These are phyloP conservation scores for Caenorhabditis afra DNA, from an alignment of 2,888 invertebrate genomes.

Conservation along the genomic window DNA sequence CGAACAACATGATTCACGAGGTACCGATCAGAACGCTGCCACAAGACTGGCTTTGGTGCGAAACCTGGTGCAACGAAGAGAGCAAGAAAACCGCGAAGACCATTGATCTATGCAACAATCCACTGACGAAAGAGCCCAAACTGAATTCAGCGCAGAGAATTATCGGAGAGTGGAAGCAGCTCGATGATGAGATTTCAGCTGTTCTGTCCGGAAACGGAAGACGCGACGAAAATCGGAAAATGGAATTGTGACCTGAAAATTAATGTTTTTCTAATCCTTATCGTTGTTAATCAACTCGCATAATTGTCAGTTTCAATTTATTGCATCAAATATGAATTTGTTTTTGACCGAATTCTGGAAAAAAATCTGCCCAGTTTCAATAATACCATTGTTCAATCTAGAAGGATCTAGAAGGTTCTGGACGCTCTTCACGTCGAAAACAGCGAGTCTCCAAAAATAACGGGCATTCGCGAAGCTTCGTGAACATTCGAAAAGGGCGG, in stretches of 20 bases:
- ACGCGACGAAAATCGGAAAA: background rate
- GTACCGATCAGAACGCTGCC: slow-evolving; percentile 96
- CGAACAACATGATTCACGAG: slow-evolving; percentile 99
- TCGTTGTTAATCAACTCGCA: too few relatives aligned
- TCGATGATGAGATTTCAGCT: slow-evolving; percentile 89
- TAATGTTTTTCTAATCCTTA: too few relatives aligned
- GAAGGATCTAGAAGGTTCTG: background rate
- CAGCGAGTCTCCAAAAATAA: background rate
- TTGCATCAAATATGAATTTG: too few relatives aligned
- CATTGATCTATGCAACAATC: slow-evolving; percentile 99
- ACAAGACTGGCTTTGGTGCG: slow-evolving; percentile 99
- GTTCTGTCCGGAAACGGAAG: slow-evolving; percentile 10
- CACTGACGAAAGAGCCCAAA: slow-evolving; percentile 98
- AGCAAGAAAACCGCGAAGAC: slow-evolving; percentile 94
- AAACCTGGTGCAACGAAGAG: slow-evolving; percentile 96
- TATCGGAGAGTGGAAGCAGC: slow-evolving; percentile 95
- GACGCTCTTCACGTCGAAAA: too few relatives aligned
- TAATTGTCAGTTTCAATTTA: too few relatives aligned
- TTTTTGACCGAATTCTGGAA: too few relatives aligned
- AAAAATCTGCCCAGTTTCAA: too few relatives aligned
- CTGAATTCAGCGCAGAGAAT: slow-evolving; percentile 96
- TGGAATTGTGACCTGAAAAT: background rate
- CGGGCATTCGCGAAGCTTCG: background rate
- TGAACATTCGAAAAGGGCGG: slow-evolving; percentile 12
- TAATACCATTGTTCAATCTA: background rate